Percentiles rank a stretch among this genome's conserved stretches.
phyloP scores from a whole-genome alignment of 2,888 invertebrate genomes.

The Tricholauxania praeusta region DNA sequence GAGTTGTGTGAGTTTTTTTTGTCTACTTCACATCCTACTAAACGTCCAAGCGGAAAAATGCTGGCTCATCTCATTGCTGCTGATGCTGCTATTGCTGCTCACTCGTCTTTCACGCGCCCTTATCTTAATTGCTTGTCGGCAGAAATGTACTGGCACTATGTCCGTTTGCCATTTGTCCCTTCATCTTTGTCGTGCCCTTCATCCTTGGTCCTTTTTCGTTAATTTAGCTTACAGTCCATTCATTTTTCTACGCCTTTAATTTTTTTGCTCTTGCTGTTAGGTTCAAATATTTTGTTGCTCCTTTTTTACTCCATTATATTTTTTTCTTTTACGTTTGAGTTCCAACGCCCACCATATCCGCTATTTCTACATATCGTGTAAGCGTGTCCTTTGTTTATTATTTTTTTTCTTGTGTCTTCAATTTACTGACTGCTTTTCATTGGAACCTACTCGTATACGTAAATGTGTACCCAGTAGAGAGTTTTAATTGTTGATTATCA shows the following conservation, averaged over 20 bases:
- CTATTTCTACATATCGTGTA: not conserved
- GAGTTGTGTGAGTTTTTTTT: no score
- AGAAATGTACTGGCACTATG: constrained; percentile 14
- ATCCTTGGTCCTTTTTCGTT: not conserved
- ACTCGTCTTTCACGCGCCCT: constrained; percentile 21
- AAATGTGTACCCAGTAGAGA: no score
- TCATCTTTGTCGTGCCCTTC: not conserved
- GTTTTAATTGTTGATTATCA: no score
- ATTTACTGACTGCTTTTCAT: no score
- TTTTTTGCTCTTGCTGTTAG: not conserved
- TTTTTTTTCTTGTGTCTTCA: not conserved
- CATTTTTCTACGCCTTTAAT: not conserved
- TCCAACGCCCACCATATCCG: not conserved
- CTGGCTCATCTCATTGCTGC: constrained; percentile 23
- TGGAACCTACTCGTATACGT: no score
- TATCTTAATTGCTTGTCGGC: constrained; percentile 37
- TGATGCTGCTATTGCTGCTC: constrained; percentile 13
- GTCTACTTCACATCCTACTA: no score
- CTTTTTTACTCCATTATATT: not conserved
- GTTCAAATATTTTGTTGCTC: not conserved
- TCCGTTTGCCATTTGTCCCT: constrained; percentile 5
- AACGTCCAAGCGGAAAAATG: constrained; percentile 14
- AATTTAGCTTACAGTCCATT: not conserved
- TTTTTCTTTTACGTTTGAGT: no score
- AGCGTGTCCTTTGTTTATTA: constrained; percentile 6